Percentiles rank a stretch among this genome's conserved stretches.
Evolutionary conservation across 2,113 vertebrate species (phyloP).

Genomic region (Vulpes vulpes): DNA sequence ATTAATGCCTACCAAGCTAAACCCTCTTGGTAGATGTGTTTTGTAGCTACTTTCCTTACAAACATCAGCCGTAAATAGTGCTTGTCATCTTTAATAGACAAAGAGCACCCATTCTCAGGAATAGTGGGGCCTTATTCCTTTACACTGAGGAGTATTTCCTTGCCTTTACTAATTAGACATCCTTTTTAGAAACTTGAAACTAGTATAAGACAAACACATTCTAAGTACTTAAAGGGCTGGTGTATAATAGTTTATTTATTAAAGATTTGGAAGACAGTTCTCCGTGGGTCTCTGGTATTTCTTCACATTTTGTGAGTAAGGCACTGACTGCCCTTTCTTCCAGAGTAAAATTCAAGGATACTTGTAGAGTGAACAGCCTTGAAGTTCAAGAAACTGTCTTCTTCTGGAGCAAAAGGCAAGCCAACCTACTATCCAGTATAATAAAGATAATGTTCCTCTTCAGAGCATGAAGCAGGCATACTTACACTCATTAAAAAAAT

Average conservation of each 20-base stretch:
- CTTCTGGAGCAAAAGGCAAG: not conserved
- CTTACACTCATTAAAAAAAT: not conserved
- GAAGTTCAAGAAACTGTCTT: not conserved
- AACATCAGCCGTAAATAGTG: not conserved
- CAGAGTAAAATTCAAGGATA: not conserved
- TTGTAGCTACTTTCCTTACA: conserved; percentile 31
- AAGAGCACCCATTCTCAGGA: not conserved
- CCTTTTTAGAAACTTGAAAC: conserved; percentile 30
- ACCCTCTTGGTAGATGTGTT: not conserved
- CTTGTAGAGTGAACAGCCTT: not conserved
- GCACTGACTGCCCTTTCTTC: not conserved
- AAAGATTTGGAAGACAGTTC: not conserved
- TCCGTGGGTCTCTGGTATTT: not conserved
- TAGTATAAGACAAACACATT: not conserved
- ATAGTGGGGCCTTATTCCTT: conserved; percentile 11
- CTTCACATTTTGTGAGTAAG: not conserved
- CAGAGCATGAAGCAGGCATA: not conserved
- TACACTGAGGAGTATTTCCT: not conserved
- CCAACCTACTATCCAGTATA: not conserved
- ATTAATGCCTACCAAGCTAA: conserved; percentile 9
- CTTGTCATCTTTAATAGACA: conserved; percentile 19
- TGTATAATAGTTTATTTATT: not conserved
- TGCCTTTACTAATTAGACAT: not conserved
- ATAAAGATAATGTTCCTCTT: not conserved
- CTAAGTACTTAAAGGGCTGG: not conserved